These are phyloP conservation scores for Eupithecia vulgata DNA, from an alignment of 2,888 invertebrate genomes.

Conservation along the genomic window DNA sequence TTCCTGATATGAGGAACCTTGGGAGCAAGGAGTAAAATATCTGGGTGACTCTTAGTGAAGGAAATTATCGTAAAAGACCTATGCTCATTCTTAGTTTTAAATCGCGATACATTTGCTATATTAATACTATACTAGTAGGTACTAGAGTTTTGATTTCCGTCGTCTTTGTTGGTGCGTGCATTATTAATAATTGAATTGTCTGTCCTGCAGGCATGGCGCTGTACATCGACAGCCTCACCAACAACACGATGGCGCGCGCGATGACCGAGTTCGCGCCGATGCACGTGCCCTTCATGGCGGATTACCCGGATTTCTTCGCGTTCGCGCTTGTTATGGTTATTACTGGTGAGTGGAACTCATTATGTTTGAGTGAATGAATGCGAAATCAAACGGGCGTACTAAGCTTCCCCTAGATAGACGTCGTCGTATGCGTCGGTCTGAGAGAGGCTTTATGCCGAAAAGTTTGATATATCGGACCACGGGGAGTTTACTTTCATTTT, in stretches of 20 bases:
- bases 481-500: too few species aligned
- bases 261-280: conserved; percentile 88
- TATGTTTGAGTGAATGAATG: background rate
- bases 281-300: conserved; percentile 85
- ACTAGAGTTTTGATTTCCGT: background rate
- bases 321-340: conserved; percentile 87
- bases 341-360: conserved; percentile 81
- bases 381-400: background rate
- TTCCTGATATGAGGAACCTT: too few species aligned
- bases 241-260: conserved; percentile 86
- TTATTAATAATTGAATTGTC: background rate
- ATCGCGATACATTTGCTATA: background rate
- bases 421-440: too few species aligned
- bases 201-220: conserved; percentile 82
- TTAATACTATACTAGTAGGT: background rate
- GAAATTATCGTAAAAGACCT: too few species aligned
- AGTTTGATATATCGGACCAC: too few species aligned
- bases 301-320: conserved; percentile 91
- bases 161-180: background rate
- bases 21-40: too few species aligned
- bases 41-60: too few species aligned
- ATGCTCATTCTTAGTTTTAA: background rate
- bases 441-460: too few species aligned
- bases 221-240: conserved; percentile 89
- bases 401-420: too few species aligned